Base-by-base conservation (phyloP, 2,888 invertebrate species). In the Parasteatoda lunata region DNA sequence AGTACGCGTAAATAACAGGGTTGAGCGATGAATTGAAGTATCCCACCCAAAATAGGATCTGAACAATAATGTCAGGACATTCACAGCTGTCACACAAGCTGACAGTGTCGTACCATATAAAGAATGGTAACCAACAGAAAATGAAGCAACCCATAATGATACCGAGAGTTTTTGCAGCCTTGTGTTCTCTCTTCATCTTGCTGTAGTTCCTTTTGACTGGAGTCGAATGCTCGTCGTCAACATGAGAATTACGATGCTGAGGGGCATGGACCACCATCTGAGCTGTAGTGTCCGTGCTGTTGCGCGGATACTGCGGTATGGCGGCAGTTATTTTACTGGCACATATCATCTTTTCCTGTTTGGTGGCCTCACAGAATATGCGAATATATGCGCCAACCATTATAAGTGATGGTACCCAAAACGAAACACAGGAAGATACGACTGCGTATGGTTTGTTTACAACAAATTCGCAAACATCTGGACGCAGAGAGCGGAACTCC, bases 141-240 rank as follows among this genome's bases (percentile, higher is more conserved):
- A 98, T 96, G 93, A 98, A 98, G 13, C 96, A 97, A 85, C 98
- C 98, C 98, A 98, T 98, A 90, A 98, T 98, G 91, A 98, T 97
- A 89, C 98, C 98, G 83, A 98, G 93, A 69, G 98, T 98, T 91
- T 97, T 95, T 2, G 98, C 98, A 54, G 90, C 90, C 89, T 93
- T 92, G 89, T 92, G 92, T 89, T 93, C 90, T 9, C 90, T 78
- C 86, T 90, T 91, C 90, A 97, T 97, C 93, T 97, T 97, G 90
- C 96, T 95, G 91, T 97, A 95, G 92, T 96, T 95, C 91, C 97
- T 96, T 93, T 97, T 97, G 77, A 96, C 97, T 15, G 97, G 97
- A 3, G 97, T 97, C 52, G 95, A 95, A 48, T 89, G 89, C 48
- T 90, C 90, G 91, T 95, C 94, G 91, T 94, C 94, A 8, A 88